phyloP scores from a whole-genome alignment of 2,888 invertebrate species.

The Petrolisthes cinctipes region DNA sequence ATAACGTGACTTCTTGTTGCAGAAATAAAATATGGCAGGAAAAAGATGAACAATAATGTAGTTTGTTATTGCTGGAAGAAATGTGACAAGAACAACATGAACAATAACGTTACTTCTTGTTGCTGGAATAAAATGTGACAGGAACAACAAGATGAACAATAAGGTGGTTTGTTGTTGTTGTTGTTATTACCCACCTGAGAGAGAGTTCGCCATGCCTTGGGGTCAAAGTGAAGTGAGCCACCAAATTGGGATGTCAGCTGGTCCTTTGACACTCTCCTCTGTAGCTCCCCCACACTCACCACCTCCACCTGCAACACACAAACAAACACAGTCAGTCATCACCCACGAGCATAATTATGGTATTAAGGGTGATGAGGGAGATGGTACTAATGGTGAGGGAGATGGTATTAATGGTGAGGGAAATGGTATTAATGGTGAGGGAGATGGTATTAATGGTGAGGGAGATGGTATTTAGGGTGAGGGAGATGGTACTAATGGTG shows the following conservation, averaged over 20 bases:
- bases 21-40: too few species aligned
- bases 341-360: not conserved
- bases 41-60: too few species aligned
- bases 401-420: not conserved
- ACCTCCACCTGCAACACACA: slow-evolving; percentile 29
- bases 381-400: too few species aligned
- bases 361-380: not conserved
- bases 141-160: too few species aligned
- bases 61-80: too few species aligned
- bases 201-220: slow-evolving; percentile 20
- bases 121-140: too few species aligned
- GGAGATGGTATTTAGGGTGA: too few species aligned
- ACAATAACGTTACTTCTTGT: too few species aligned
- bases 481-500: not conserved
- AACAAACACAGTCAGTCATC: not conserved
- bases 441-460: not conserved
- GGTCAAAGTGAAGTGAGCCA: slow-evolving; percentile 24
- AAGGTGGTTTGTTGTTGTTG: too few species aligned
- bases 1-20: too few species aligned
- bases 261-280: slow-evolving; percentile 24
- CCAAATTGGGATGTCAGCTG: slow-evolving; percentile 37
- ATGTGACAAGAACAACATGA: too few species aligned
- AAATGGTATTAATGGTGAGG: not conserved
- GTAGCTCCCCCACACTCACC: slow-evolving; percentile 18
- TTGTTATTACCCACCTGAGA: slow-evolving; percentile 5